phyloP scores from a whole-genome alignment of 1,140 invertebrate genomes.

The Drosophila sechellia region DNA sequence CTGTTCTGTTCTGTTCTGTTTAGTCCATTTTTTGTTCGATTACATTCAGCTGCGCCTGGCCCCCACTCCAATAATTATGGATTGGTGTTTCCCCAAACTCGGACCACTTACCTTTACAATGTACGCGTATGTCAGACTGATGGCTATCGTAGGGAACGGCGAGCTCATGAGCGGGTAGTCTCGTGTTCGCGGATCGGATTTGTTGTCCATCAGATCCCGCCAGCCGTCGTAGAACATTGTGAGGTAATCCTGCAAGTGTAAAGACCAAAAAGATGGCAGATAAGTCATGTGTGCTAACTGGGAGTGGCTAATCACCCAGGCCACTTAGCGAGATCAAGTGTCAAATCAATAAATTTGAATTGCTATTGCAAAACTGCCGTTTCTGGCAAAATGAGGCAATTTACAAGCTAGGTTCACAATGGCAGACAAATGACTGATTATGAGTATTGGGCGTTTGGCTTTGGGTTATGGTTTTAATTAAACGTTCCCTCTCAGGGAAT shows the following conservation, averaged over 20 bases:
- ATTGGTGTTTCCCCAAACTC: slow-evolving; percentile 24
- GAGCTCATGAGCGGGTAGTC: slow-evolving; percentile 93
- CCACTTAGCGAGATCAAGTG: slow-evolving; percentile 54
- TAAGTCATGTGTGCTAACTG: slow-evolving; percentile 31
- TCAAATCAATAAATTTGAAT: slow-evolving; percentile 64
- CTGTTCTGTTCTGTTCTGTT: slow-evolving; percentile 2
- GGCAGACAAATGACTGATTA: slow-evolving; percentile 44
- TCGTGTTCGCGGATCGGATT: slow-evolving; percentile 92
- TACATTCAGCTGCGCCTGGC: background rate
- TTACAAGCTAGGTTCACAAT: slow-evolving; percentile 18
- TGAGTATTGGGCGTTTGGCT: slow-evolving; percentile 1
- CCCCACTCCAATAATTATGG: slow-evolving; percentile 43
- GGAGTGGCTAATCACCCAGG: slow-evolving; percentile 2
- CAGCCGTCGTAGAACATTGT: slow-evolving; percentile 86
- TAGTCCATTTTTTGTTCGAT: slow-evolving; percentile 6
- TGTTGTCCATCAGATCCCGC: slow-evolving; percentile 90
- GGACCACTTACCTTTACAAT: slow-evolving; percentile 88
- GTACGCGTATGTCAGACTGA: slow-evolving; percentile 91
- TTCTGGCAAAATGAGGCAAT: slow-evolving; percentile 2
- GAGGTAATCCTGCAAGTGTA: slow-evolving; percentile 81
- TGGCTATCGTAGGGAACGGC: slow-evolving; percentile 91
- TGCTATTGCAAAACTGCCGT: slow-evolving; percentile 40
- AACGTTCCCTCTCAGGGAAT: slow-evolving; percentile 8
- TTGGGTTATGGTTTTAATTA: slow-evolving; percentile 50
- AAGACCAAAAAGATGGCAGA: slow-evolving; percentile 14